phyloP scores from a whole-genome alignment of 1,140 invertebrate species.

The Physella acuta region DNA sequence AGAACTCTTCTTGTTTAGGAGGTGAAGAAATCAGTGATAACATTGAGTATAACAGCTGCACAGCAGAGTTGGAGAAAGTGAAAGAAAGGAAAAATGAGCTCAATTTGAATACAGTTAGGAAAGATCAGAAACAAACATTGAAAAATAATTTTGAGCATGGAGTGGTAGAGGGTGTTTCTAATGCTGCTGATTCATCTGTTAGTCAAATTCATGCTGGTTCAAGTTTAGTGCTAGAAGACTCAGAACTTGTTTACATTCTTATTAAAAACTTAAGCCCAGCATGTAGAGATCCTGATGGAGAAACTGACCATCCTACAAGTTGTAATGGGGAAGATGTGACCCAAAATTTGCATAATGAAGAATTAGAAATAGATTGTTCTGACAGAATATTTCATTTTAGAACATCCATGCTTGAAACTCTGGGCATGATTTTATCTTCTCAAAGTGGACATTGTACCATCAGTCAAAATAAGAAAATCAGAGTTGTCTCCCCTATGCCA shows the following conservation, averaged over 20 bases:
- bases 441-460: background rate
- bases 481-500: too few species aligned
- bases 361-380: background rate
- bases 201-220: too few species aligned
- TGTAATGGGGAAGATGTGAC: background rate
- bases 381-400: constrained; percentile 4
- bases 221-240: background rate
- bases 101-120: background rate
- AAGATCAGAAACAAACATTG: background rate
- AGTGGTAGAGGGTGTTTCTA: background rate
- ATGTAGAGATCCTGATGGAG: background rate
- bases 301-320: too few species aligned
- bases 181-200: background rate
- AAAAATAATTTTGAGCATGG: background rate
- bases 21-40: too few species aligned
- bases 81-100: constrained; percentile 1
- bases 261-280: background rate
- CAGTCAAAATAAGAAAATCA: too few species aligned
- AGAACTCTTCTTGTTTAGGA: background rate
- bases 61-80: background rate
- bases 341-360: background rate
- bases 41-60: too few species aligned
- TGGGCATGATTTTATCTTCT: background rate
- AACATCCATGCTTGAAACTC: constrained; percentile 6
- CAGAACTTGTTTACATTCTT: constrained; percentile 10